Evolutionary conservation across 2,888 invertebrate species (phyloP).

Genomic region (Ophion ellenae): DNA sequence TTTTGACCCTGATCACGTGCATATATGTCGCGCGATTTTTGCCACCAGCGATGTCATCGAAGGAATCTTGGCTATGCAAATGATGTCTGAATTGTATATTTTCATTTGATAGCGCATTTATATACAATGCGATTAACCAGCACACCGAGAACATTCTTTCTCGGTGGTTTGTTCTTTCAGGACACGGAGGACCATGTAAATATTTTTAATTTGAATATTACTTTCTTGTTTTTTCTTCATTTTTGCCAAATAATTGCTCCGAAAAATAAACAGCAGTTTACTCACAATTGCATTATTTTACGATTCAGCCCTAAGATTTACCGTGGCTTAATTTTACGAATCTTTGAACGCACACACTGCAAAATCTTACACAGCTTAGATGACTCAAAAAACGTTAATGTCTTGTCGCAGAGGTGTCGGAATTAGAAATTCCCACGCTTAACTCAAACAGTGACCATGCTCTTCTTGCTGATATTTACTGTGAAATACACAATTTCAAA

Average conservation of each 20-base stretch:
- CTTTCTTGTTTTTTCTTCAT: slow-evolving; percentile 18
- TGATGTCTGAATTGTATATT: slow-evolving; percentile 7
- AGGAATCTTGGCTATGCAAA: slow-evolving; percentile 32
- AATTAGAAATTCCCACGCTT: no score
- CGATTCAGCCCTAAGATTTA: no score
- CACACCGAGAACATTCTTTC: slow-evolving; percentile 33
- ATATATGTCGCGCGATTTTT: slow-evolving; percentile 23
- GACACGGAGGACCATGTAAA: not conserved
- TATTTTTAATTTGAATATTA: not conserved
- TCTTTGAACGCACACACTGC: no score
- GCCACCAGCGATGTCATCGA: slow-evolving; percentile 42
- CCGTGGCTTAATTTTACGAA: no score
- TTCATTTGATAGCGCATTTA: slow-evolving; percentile 31
- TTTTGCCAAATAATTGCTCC: not conserved
- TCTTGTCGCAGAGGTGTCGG: no score
- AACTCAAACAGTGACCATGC: no score
- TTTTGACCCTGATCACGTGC: slow-evolving; percentile 24
- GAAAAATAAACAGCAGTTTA: no score
- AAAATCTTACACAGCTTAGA: no score
- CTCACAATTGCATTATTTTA: no score
- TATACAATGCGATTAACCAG: slow-evolving; percentile 28
- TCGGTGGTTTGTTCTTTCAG: not conserved
- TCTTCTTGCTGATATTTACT: no score
- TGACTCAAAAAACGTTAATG: no score
- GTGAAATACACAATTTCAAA: not conserved